Conservation (phyloP, 2,113 vertebrate genomes). For the Entelurus aequoreus region DNA sequence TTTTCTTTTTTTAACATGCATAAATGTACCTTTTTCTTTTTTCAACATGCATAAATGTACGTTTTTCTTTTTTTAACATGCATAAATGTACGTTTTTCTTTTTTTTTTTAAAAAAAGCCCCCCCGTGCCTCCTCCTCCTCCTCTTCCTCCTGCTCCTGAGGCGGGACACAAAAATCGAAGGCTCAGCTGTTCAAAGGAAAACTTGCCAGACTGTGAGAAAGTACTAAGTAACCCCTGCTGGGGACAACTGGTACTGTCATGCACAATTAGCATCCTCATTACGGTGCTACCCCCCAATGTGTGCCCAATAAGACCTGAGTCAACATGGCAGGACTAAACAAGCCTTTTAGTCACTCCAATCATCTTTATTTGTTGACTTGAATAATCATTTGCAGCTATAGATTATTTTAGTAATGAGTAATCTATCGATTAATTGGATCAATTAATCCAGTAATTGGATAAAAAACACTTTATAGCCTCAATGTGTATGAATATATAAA, state of each 20-base stretch:
- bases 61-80: constrained; percentile 51
- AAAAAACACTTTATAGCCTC: too few relatives aligned
- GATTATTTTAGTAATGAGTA: background rate
- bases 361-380: too few relatives aligned
- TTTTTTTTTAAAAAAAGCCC: constrained; percentile 31
- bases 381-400: too few relatives aligned
- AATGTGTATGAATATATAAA: too few relatives aligned
- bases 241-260: constrained; percentile 65
- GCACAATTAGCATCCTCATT: constrained; percentile 75
- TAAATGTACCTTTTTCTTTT: constrained; percentile 47
- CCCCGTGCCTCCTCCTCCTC: constrained; percentile 18
- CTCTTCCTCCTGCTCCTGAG: too few relatives aligned
- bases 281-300: constrained; percentile 50
- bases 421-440: constrained; percentile 22
- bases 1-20: constrained; percentile 50
- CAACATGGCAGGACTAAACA: constrained; percentile 3
- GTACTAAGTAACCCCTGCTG: constrained; percentile 54
- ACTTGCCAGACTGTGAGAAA: constrained; percentile 47
- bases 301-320: constrained; percentile 48
- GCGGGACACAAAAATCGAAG: constrained; percentile 37
- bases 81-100: constrained; percentile 48
- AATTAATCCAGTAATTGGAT: too few relatives aligned
- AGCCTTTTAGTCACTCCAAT: constrained; percentile 19
- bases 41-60: constrained; percentile 52
- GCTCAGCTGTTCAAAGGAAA: constrained; percentile 30